Percentiles rank a stretch among this genome's conserved stretches.
Evolutionary conservation across 64 coral and sea anemone genomes (phyloP).

Genomic region (Montipora foliosa): DNA sequence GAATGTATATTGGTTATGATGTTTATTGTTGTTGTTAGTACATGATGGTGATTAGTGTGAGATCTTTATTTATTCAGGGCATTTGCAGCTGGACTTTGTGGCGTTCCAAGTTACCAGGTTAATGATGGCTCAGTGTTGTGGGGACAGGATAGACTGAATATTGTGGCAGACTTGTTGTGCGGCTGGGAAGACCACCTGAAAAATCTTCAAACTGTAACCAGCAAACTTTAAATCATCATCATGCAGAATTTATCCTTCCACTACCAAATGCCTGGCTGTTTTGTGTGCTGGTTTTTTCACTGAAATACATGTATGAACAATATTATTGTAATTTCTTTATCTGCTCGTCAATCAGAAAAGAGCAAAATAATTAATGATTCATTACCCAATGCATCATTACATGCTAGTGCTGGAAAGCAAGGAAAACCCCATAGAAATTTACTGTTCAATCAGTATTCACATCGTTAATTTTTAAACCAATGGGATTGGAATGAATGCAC

Average conservation of each 20-base stretch:
- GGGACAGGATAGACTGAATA: conserved; percentile 96
- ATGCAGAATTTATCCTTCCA: not conserved
- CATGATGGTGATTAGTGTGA: no score
- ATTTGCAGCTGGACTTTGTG: conserved; percentile 80
- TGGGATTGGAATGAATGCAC: no score
- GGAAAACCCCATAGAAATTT: no score
- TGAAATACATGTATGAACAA: no score
- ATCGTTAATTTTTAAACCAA: no score
- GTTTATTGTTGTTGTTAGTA: no score
- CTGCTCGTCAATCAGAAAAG: no score
- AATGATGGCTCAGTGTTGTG: conserved; percentile 86
- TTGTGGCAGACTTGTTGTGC: conserved; percentile 90
- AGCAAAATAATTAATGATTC: no score
- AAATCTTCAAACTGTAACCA: not conserved
- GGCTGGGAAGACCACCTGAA: conserved; percentile 83
- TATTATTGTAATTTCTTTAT: no score
- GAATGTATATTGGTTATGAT: not conserved
- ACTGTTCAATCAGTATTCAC: no score
- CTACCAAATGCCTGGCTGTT: not conserved
- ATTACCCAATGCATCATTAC: no score
- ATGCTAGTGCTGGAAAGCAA: no score
- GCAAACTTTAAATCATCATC: conserved; percentile 26
- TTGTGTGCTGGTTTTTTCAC: not conserved
- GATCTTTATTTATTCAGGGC: conserved; percentile 52
- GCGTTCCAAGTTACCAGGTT: conserved; percentile 98